Evolutionary conservation across 1,140 invertebrate species (phyloP), one percentile per base, ranked within the genome.

Genomic region (Zophobas atratus): DNA sequence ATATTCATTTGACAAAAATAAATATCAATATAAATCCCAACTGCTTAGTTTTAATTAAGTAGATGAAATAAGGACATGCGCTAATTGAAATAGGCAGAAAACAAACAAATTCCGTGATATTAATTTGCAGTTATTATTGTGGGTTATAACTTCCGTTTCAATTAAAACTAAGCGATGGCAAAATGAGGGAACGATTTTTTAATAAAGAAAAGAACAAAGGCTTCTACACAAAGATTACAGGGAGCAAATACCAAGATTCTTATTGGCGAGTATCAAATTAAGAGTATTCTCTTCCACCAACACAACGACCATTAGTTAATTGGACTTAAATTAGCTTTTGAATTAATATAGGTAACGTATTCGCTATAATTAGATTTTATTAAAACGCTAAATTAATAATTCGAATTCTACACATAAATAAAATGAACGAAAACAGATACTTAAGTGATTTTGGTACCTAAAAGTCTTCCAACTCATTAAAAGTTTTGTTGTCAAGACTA

Each of bases 401-500:
- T 1, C 36, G 35, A 35, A 60, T 8, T 2, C 35, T 36, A 60
- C 35, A 39, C 8, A 46, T 46, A 8, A 4, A 46, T 46, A 46
- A 46, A 46, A 4, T 3, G 43, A 46, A 46, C 8, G 43, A 3
- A 46, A 46, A 46, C 43, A 8, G 43, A 46, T 3, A 46, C 3
- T 20, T 6, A 60, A 67, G 20, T 43, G 39, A 46, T 67, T 46
- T 67, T 34, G n/a, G n/a, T 43, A 6, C 20, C 60, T 43, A 43
- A 67, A 67, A 67, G 38, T 67, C 60, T 67, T 20, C 34, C 34
- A 60, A 60, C 34, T 60, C 35, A 60, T 67, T 67, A 43, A 43
- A 67, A 67, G 60, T 67, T 67, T 43, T 67, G 60, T 67, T 67
- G 43, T 46, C 60, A 67, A 67, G 2, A 20, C 60, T 67, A 43